These are phyloP conservation scores for Rhinoderma darwinii DNA, from an alignment of 2,113 vertebrate species.

Conservation along the genomic window DNA sequence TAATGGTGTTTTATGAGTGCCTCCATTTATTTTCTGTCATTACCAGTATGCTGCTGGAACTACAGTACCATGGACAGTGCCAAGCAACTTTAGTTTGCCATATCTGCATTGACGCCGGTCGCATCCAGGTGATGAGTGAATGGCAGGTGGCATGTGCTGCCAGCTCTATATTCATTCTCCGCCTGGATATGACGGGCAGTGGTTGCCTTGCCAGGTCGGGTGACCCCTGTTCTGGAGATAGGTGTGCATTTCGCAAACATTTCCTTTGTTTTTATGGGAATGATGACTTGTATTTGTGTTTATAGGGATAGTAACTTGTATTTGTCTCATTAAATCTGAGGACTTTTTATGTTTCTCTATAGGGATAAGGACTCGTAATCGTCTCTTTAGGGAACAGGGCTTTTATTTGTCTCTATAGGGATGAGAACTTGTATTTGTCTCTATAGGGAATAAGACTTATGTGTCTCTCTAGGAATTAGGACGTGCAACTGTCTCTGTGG, in stretches of 20 bases:
- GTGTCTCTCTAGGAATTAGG: background rate
- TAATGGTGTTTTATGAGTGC: background rate
- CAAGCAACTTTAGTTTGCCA: background rate
- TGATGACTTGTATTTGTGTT: background rate
- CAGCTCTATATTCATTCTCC: too few relatives aligned
- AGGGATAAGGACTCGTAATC: background rate
- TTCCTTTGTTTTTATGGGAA: background rate
- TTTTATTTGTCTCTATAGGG: background rate
- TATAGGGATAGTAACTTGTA: background rate
- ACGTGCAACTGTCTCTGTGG: background rate
- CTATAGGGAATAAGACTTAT: background rate
- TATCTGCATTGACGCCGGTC: background rate
- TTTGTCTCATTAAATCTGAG: background rate
- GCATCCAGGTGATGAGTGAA: too few relatives aligned
- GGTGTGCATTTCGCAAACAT: too few relatives aligned
- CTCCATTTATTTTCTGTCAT: background rate
- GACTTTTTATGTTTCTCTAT: background rate
- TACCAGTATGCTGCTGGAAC: background rate
- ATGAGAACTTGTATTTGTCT: background rate
- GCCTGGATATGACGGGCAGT: too few relatives aligned
- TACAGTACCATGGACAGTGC: background rate
- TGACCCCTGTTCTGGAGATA: too few relatives aligned
- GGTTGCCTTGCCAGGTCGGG: too few relatives aligned
- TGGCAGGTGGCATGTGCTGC: too few relatives aligned
- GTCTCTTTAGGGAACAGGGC: background rate